Evolutionary conservation across 1,140 invertebrate genomes (phyloP).

Genomic region (Antheraea mylitta): DNA sequence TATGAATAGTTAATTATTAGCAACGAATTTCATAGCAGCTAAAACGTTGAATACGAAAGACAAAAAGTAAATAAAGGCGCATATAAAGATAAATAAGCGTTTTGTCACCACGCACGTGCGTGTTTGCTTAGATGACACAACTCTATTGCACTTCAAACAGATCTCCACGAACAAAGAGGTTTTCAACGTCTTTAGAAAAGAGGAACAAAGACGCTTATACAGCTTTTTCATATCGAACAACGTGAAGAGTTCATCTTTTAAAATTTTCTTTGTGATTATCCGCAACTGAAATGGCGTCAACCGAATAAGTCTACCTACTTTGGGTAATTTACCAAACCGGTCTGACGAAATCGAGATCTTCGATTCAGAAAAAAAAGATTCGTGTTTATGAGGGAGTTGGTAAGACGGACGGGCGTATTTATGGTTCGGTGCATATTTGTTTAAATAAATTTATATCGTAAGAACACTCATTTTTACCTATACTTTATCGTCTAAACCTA

Average conservation of each 20-base stretch:
- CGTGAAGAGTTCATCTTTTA: slow-evolving; percentile 9
- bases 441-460: too few species aligned
- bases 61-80: slow-evolving; percentile 35
- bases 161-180: slow-evolving; percentile 32
- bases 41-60: slow-evolving; percentile 16
- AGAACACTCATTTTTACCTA: too few species aligned
- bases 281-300: neutral
- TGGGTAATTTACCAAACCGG: slow-evolving; percentile 31
- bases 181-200: slow-evolving; percentile 12
- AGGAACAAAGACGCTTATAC: slow-evolving; percentile 18
- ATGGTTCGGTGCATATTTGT: neutral
- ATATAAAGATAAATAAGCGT: slow-evolving; percentile 53
- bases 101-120: slow-evolving; percentile 50
- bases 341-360: slow-evolving; percentile 27
- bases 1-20: neutral
- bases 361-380: slow-evolving; percentile 24
- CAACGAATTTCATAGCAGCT: neutral
- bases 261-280: neutral
- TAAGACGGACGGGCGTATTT: neutral
- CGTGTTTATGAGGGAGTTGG: slow-evolving; percentile 1
- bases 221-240: slow-evolving; percentile 19
- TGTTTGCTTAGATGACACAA: slow-evolving; percentile 33
- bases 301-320: slow-evolving; percentile 9
- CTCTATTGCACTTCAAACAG: slow-evolving; percentile 26
- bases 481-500: too few species aligned